phyloP scores from a whole-genome alignment of 2,797 vertebrate species.

The Sebastes paucispinis region DNA sequence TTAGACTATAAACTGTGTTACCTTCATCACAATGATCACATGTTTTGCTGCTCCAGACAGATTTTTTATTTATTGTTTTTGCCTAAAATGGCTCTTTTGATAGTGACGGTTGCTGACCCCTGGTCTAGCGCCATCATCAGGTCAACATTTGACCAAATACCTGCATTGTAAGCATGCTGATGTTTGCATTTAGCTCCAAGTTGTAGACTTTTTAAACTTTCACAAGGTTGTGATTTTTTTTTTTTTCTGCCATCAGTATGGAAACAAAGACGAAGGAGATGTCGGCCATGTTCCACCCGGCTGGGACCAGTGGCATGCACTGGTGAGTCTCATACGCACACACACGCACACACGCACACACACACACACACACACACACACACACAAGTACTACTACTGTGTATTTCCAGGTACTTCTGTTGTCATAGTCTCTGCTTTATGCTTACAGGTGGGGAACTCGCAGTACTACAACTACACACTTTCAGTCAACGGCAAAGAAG shows the following conservation, averaged over 20 bases:
- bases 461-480: slow-evolving; percentile 86
- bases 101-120: too few species aligned
- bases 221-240: not conserved
- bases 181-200: too few species aligned
- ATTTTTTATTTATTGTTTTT: too few species aligned
- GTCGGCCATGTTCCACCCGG: slow-evolving; percentile 78
- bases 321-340: slow-evolving; percentile 68
- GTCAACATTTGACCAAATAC: too few species aligned
- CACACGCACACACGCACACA: not conserved
- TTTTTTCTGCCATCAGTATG: slow-evolving; percentile 75
- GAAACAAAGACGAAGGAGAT: slow-evolving; percentile 70
- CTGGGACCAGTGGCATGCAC: slow-evolving; percentile 84
- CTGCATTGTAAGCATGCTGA: too few species aligned
- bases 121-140: too few species aligned
- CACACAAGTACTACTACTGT: not conserved
- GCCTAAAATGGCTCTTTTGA: too few species aligned
- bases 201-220: not conserved
- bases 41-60: accelerated
- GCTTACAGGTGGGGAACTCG: slow-evolving; percentile 82
- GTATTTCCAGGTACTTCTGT: not conserved
- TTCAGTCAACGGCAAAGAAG: slow-evolving; percentile 81
- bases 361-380: not conserved
- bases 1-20: too few species aligned
- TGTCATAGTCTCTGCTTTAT: not conserved
- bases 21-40: too few species aligned